Conservation (phyloP, 2,797 vertebrate species). For the Sebastes variabilis region DNA sequence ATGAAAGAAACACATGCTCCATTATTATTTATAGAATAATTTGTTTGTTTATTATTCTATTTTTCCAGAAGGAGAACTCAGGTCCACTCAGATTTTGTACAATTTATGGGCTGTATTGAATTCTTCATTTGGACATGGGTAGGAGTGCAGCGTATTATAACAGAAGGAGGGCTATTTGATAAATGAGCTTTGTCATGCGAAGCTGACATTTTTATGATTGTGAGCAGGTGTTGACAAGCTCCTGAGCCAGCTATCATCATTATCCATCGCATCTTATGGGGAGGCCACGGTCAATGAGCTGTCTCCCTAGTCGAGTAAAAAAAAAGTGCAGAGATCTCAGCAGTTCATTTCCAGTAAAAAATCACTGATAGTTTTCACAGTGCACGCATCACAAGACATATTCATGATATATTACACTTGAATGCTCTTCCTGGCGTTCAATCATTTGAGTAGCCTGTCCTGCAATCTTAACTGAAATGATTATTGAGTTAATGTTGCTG, state of each 20-base stretch:
- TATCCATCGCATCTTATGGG: conserved; percentile 62
- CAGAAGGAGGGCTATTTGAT: conserved; percentile 53
- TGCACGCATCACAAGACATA: conserved; percentile 50
- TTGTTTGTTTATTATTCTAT: conserved; percentile 80
- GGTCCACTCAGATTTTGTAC: conserved; percentile 42
- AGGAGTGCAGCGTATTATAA: conserved; percentile 34
- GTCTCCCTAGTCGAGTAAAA: conserved; percentile 27
- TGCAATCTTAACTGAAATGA: conserved; percentile 42
- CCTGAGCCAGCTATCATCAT: conserved; percentile 74
- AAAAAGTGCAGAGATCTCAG: conserved; percentile 52
- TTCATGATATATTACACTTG: conserved; percentile 55
- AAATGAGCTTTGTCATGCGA: conserved; percentile 74
- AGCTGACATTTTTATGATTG: conserved; percentile 79
- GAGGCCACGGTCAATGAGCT: conserved; percentile 56
- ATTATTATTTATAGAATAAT: conserved; percentile 82
- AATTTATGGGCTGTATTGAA: conserved; percentile 67
- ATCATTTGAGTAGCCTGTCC: conserved; percentile 39
- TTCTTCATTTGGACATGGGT: conserved; percentile 56
- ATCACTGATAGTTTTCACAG: conserved; percentile 63
- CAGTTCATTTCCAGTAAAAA: conserved; percentile 34
- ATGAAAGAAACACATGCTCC: conserved; percentile 78
- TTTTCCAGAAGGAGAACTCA: conserved; percentile 70
- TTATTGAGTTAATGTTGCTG: conserved; percentile 60
- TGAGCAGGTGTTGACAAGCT: conserved; percentile 76
- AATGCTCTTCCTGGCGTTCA: conserved; percentile 36